Percentiles rank a stretch among this genome's conserved stretches.
phyloP scores from a whole-genome alignment of 53 echinoderm and acorn worm species.

The Hippasteria phrygiana region DNA sequence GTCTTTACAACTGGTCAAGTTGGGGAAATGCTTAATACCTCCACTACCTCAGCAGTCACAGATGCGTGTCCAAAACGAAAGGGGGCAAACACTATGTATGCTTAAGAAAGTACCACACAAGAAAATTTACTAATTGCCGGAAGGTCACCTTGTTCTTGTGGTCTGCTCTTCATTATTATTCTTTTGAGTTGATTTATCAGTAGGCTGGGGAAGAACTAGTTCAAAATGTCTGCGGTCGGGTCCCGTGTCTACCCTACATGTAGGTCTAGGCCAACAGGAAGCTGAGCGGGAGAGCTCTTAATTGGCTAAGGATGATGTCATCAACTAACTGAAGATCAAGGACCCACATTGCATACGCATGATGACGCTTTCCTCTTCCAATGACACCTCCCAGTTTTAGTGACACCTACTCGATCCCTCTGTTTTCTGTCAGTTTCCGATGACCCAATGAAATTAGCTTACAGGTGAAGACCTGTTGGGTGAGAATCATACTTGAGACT shows the following conservation, averaged over 20 bases:
- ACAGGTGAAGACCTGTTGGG: conserved; percentile 6
- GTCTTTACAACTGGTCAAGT: no score
- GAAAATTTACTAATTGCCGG: neutral
- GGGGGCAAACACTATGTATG: no score
- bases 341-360: neutral
- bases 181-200: neutral
- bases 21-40: no score
- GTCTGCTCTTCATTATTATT: neutral
- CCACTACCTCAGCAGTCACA: no score
- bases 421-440: conserved; percentile 9
- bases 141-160: conserved; percentile 4
- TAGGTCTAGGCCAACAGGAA: conserved; percentile 15
- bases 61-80: no score
- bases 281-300: neutral
- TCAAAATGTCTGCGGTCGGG: neutral
- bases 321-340: neutral
- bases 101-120: neutral
- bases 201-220: neutral
- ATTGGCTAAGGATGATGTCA: conserved; percentile 47
- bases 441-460: neutral
- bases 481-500: neutral
- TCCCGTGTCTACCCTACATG: neutral
- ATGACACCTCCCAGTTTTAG: neutral
- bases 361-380: neutral
- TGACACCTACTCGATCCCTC: neutral